phyloP scores from a whole-genome alignment of 2,888 invertebrate species.

The Mystacides longicornis region DNA sequence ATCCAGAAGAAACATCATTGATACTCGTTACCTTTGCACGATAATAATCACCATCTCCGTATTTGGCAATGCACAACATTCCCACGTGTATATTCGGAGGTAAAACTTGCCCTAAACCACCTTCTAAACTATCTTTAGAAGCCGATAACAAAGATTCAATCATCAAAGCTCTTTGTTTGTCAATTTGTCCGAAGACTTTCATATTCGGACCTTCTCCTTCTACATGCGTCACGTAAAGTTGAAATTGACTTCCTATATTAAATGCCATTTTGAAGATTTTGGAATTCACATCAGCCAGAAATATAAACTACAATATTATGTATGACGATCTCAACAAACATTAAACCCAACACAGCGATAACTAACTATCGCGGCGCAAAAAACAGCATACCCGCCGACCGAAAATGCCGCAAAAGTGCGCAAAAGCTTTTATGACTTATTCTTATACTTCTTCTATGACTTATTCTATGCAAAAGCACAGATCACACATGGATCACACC shows the following conservation, averaged over 20 bases:
- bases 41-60: slow-evolving; percentile 58
- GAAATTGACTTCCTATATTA: slow-evolving; percentile 7
- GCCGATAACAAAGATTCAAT: slow-evolving; percentile 47
- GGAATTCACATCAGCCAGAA: too few relatives aligned
- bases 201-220: slow-evolving; percentile 62
- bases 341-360: too few relatives aligned
- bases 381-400: too few relatives aligned
- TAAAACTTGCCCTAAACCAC: slow-evolving; percentile 42
- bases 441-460: too few relatives aligned
- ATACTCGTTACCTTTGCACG: slow-evolving; percentile 53
- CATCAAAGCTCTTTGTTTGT: slow-evolving; percentile 48
- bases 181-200: slow-evolving; percentile 65
- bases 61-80: slow-evolving; percentile 58
- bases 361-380: too few relatives aligned
- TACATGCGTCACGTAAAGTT: slow-evolving; percentile 56
- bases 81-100: slow-evolving; percentile 45
- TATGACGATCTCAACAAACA: too few relatives aligned
- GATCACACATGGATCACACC: too few relatives aligned
- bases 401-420: too few relatives aligned
- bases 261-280: slow-evolving; percentile 9
- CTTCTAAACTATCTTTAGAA: slow-evolving; percentile 28
- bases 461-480: too few relatives aligned
- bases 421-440: too few relatives aligned
- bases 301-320: too few relatives aligned
- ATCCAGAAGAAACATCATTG: slow-evolving; percentile 41